phyloP scores from a whole-genome alignment of 2,797 vertebrate species.

The Trematomus bernacchii region DNA sequence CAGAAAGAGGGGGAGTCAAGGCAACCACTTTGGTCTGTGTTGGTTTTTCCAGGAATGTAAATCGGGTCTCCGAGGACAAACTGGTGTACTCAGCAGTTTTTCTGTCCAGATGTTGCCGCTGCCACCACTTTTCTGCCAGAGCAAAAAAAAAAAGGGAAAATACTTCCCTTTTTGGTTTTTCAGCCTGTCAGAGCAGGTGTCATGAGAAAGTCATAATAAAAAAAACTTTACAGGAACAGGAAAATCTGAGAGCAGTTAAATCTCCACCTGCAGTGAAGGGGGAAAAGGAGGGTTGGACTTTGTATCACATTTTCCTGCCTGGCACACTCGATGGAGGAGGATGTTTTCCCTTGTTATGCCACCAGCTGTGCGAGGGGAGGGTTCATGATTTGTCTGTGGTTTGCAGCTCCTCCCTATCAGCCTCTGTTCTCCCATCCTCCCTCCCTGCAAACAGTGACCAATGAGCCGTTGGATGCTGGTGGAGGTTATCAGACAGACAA shows the following conservation, averaged over 20 bases:
- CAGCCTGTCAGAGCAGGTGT: slow-evolving; percentile 61
- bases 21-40: slow-evolving; percentile 55
- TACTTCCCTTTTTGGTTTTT: slow-evolving; percentile 32
- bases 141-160: slow-evolving; percentile 6
- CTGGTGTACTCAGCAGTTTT: slow-evolving; percentile 58
- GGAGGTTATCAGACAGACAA: slow-evolving; percentile 23
- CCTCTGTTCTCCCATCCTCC: slow-evolving; percentile 30
- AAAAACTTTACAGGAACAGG: slow-evolving; percentile 23
- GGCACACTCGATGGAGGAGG: slow-evolving; percentile 36
- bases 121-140: slow-evolving; percentile 18
- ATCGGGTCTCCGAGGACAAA: slow-evolving; percentile 44
- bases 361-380: slow-evolving; percentile 63
- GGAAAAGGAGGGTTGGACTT: not conserved
- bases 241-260: slow-evolving; percentile 25
- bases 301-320: slow-evolving; percentile 54
- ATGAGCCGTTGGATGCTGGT: slow-evolving; percentile 48
- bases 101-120: slow-evolving; percentile 56
- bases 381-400: slow-evolving; percentile 63
- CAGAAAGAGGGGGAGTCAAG: slow-evolving; percentile 19
- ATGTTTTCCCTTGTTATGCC: slow-evolving; percentile 54
- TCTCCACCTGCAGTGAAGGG: slow-evolving; percentile 13
- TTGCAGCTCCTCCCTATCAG: slow-evolving; percentile 60
- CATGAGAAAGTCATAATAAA: slow-evolving; percentile 23
- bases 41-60: slow-evolving; percentile 71
- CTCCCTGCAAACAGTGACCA: slow-evolving; percentile 34